phyloP scores from a whole-genome alignment of 1,140 invertebrate genomes.

The Cylas formicarius region DNA sequence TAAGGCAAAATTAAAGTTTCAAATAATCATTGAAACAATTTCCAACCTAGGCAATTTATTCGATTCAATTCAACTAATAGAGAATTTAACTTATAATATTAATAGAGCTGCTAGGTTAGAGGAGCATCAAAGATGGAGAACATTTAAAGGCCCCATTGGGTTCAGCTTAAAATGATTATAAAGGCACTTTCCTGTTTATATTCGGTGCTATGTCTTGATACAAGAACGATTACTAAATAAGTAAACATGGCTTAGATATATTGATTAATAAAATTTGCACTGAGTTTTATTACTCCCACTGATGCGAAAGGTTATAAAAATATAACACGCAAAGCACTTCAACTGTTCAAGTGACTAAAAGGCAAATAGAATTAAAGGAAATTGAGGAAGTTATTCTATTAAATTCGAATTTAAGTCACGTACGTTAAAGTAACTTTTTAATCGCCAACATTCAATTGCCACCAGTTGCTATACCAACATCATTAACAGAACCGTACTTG shows the following conservation, averaged over 20 bases:
- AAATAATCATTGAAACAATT: no score
- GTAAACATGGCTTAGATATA: not conserved
- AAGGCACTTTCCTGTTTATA: not conserved
- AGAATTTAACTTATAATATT: no score
- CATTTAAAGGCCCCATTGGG: no score
- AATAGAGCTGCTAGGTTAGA: no score
- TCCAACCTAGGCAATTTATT: no score
- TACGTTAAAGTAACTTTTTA: slow-evolving; percentile 17
- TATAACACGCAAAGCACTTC: slow-evolving; percentile 7
- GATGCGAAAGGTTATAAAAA: not conserved
- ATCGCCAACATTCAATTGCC: slow-evolving; percentile 18
- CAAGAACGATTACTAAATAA: not conserved
- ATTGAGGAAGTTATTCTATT: slow-evolving; percentile 1
- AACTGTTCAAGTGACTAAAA: slow-evolving; percentile 1
- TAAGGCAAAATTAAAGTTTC: no score
- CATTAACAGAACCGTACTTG: no score
- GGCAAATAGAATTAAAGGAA: not conserved
- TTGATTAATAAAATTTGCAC: not conserved
- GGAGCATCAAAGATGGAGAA: no score
- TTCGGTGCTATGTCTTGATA: not conserved
- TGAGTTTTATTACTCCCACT: not conserved
- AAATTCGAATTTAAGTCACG: slow-evolving; percentile 16
- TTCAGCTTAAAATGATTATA: no score
- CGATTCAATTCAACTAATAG: no score
- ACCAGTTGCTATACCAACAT: slow-evolving; percentile 13